Conservation (phyloP, 1,140 invertebrate genomes). For the Drosophila nigromelanica region DNA sequence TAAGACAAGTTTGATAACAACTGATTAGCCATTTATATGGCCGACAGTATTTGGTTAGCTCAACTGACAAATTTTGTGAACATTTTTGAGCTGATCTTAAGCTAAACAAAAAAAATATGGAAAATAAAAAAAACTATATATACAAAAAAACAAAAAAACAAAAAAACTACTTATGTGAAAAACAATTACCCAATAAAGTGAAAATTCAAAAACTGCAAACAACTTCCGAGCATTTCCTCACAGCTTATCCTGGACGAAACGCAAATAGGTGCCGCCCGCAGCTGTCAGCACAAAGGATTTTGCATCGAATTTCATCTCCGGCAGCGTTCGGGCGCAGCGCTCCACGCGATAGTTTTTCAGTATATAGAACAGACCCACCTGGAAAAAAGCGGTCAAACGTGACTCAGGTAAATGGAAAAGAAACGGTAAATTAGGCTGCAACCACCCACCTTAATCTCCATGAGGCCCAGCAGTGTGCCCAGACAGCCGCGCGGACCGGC, state of each 20-base stretch:
- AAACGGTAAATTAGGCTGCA: no score
- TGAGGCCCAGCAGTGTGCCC: slow-evolving; percentile 86
- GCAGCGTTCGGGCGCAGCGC: slow-evolving; percentile 49
- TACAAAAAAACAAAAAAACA: slow-evolving; percentile 32
- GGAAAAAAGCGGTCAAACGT: neutral
- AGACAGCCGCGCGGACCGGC: slow-evolving; percentile 85
- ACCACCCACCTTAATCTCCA: slow-evolving; percentile 88
- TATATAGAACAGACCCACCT: slow-evolving; percentile 86
- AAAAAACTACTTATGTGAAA: slow-evolving; percentile 53
- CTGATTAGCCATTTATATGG: slow-evolving; percentile 23
- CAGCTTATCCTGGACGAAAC: slow-evolving; percentile 50
- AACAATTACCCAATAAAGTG: slow-evolving; percentile 69
- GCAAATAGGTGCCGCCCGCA: slow-evolving; percentile 72
- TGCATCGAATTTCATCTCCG: slow-evolving; percentile 83
- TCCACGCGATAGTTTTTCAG: slow-evolving; percentile 84
- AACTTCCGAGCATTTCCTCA: neutral
- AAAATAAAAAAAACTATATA: slow-evolving; percentile 41
- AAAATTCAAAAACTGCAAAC: slow-evolving; percentile 29
- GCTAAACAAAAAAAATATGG: slow-evolving; percentile 32
- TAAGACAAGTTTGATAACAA: slow-evolving; percentile 18
- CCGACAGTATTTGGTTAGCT: slow-evolving; percentile 49
- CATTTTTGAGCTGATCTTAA: slow-evolving; percentile 62
- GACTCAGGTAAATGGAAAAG: neutral
- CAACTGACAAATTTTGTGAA: slow-evolving; percentile 54
- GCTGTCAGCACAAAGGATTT: slow-evolving; percentile 74